Evolutionary conservation across 2,888 invertebrate genomes (phyloP), one percentile per base, ranked within the genome.

Genomic region (Ornithoptera priamus): DNA sequence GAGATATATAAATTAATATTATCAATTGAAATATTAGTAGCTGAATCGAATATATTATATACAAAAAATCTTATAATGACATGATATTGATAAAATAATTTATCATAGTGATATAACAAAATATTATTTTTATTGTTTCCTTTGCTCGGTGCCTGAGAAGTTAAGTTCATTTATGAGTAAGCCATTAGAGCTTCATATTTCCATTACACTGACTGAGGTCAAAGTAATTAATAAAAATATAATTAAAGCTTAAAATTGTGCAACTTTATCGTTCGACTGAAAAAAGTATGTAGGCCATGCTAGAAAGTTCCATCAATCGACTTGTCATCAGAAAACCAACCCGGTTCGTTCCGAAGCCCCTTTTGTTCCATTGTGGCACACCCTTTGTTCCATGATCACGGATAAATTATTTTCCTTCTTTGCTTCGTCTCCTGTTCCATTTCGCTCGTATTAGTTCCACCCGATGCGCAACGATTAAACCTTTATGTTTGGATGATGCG

Each of bases 361-460:
- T 88, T 88, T 91, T 90, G 91, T 90, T 89, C 90, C 83, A 87
- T 87, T 88, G 88, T 89, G 81, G 80, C 82, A 60, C 83, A 80
- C 80, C 87, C 86, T 90, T 92, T 92, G 92, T 92, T 92, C 90
- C 87, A 85, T 81, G 84, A 85, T 86, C 85, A 86, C 85, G 86
- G 87, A 88, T 90, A 90, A 91, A 92, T 92, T 90, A 91, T 91
- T 90, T 90, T 89, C 89, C 89, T 87, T 86, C 86, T 90, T 86
- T 85, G 83, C 87, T 71, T 86, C 85, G 86, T 85, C 87, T 90
- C 90, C 86, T 86, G 87, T 90, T 89, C 89, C 90, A 92, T 92
- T 91, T 90, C 89, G 88, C 83, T 84, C 92, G 88, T 88, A 89
- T 92, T 92, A 92, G 92, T 92, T 91, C 90, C 92, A 90, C 85